phyloP scores from a whole-genome alignment of 2,888 invertebrate genomes.

The Nemotelus nigrinus region DNA sequence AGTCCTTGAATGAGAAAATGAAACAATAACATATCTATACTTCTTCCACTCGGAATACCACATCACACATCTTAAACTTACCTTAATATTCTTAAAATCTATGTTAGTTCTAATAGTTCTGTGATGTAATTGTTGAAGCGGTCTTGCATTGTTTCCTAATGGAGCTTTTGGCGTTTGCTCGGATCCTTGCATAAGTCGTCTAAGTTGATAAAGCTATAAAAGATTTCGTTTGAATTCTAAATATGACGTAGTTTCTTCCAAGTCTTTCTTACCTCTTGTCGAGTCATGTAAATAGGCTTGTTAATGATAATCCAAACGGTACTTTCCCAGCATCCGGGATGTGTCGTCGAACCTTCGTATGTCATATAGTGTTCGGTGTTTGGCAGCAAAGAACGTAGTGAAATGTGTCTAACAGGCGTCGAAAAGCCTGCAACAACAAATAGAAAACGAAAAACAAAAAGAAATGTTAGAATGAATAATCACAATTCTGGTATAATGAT shows the following conservation, averaged over 20 bases:
- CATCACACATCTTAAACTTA: slow-evolving; percentile 52
- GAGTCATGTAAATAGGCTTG: slow-evolving; percentile 96
- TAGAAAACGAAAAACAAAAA: background rate
- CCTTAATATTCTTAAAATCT: slow-evolving; percentile 82
- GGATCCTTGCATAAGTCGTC: slow-evolving; percentile 90
- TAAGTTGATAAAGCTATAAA: slow-evolving; percentile 83
- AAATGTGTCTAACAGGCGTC: slow-evolving; percentile 84
- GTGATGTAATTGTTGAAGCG: slow-evolving; percentile 91
- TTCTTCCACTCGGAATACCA: background rate
- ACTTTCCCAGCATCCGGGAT: slow-evolving; percentile 99
- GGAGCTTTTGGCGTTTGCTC: slow-evolving; percentile 87
- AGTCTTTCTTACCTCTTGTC: slow-evolving; percentile 80
- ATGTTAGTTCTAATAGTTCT: slow-evolving; percentile 96
- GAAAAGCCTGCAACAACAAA: slow-evolving; percentile 74
- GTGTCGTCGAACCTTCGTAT: slow-evolving; percentile 97
- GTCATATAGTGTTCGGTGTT: slow-evolving; percentile 95
- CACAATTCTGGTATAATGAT: too few species aligned
- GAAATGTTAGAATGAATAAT: too few species aligned
- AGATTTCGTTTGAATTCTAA: slow-evolving; percentile 16
- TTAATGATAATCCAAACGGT: slow-evolving; percentile 98
- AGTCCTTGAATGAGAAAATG: too few species aligned
- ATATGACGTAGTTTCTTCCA: background rate
- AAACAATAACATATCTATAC: background rate
- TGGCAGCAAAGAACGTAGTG: slow-evolving; percentile 86
- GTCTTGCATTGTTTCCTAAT: slow-evolving; percentile 92